Conservation (phyloP, 2,797 vertebrate genomes). For the Sciurus vulgaris region DNA sequence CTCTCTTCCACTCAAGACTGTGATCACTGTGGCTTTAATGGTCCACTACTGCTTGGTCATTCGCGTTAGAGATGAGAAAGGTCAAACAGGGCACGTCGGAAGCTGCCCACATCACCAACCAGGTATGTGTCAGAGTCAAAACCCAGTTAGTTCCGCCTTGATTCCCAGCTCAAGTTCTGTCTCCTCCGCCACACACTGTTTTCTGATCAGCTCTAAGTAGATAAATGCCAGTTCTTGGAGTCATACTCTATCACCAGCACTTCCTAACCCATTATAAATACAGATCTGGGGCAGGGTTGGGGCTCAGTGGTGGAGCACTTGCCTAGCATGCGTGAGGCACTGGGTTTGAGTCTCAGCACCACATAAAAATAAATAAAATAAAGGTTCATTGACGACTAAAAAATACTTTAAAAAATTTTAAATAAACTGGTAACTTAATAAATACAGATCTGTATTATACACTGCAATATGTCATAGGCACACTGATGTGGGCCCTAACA, state of each 20-base stretch:
- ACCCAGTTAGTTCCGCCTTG: rapidly evolving
- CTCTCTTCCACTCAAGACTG: background rate
- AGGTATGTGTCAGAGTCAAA: too few relatives aligned
- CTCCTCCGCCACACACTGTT: background rate
- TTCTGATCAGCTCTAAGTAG: background rate
- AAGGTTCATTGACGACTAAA: too few relatives aligned
- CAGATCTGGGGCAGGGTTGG: background rate
- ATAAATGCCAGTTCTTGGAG: background rate
- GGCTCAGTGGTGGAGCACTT: too few relatives aligned
- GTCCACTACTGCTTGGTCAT: background rate
- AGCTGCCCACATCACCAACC: background rate
- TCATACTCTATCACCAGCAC: background rate
- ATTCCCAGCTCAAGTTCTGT: background rate
- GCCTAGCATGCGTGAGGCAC: too few relatives aligned
- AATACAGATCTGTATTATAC: background rate
- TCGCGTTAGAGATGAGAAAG: background rate
- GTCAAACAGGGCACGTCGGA: background rate
- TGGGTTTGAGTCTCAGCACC: too few relatives aligned
- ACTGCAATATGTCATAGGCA: background rate
- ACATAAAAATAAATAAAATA: too few relatives aligned
- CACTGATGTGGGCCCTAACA: too few relatives aligned
- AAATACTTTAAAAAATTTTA: too few relatives aligned
- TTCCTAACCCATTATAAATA: background rate
- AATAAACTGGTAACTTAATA: too few relatives aligned
- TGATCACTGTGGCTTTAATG: background rate